phyloP scores from a whole-genome alignment of 2,113 vertebrate species.

The Nipponia nippon region DNA sequence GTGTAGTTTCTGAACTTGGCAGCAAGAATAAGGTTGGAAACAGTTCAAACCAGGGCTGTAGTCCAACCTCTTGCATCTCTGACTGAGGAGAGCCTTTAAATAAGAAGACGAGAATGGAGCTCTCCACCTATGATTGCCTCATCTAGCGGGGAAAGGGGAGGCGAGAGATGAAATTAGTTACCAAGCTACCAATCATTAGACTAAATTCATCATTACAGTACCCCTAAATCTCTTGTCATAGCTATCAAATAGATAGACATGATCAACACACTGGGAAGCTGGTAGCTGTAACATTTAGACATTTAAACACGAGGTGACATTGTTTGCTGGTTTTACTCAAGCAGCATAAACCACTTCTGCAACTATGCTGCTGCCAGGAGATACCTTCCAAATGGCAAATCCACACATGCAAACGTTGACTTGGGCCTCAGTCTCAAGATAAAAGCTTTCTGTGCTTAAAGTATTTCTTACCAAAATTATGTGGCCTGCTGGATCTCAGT shows the following conservation, averaged over 20 bases:
- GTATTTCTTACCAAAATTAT: background rate
- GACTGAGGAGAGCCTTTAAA: background rate
- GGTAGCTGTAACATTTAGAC: background rate
- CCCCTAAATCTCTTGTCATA: background rate
- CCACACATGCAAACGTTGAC: background rate
- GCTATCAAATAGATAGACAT: background rate
- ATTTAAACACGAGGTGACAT: background rate
- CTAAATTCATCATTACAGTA: background rate
- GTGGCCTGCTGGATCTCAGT: background rate
- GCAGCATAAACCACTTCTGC: background rate
- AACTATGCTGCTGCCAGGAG: background rate
- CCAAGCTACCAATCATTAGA: background rate
- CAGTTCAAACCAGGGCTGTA: background rate
- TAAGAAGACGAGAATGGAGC: background rate
- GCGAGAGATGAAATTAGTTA: background rate
- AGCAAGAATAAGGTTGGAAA: background rate
- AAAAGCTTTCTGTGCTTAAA: background rate
- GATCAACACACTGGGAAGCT: background rate
- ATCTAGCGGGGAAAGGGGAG: accelerated
- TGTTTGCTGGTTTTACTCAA: background rate
- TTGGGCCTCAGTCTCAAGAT: background rate
- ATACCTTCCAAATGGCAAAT: background rate
- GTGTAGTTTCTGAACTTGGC: background rate
- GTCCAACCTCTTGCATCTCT: background rate
- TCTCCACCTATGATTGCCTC: background rate